Base-by-base conservation (phyloP, 2,888 invertebrate species). In the Raillietiella orientalis region DNA sequence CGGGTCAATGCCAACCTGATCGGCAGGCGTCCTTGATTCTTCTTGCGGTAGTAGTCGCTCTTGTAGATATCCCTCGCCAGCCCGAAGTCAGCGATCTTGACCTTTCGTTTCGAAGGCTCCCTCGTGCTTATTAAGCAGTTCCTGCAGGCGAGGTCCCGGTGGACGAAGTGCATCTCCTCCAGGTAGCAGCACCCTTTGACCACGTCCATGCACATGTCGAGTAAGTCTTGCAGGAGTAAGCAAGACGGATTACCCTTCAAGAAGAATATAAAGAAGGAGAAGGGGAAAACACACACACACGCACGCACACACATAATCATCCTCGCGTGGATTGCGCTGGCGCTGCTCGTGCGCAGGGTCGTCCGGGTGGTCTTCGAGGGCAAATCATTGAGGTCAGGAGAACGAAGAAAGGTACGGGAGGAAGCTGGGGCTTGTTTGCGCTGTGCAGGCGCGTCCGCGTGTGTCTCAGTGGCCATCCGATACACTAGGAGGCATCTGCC, bases 31-130 rank as follows among this genome's bases (percentile, higher is more conserved):
- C 84, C 71, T 50, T 58, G 58, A 2, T 75, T 72, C 47, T 82
- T 82, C 46, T 90, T 87, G 33, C 87, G 59, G 42, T 93, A 96
- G 41, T 93, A 96, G 45, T 93, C 90, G 40, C 75, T 84, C 44
- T 79, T 77, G 47, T 90, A 90, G 33, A 93, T 77, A 45, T 93
- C 90, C 32, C 93, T 55, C 0, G 93, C 87, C 5, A 96, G 53
- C 0, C 93, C 93, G 44, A 93, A 93, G 48, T 93, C 93, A 0
- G 87, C 90, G 28, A 84, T 79, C 49, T 84, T 84, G n/a, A 84
- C 79, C 9, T 77, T 66, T 29, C 77, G 56, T 2, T 58, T 37
- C 23, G 6, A 22, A n/a, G 12, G 10, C 12, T n/a, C 6, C 23
- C 5, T n/a, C n/a, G 40, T 39, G 3, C 52, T 47, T 0, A 93